Evolutionary conservation across 2,797 vertebrate species (phyloP).

Genomic region (Tenualosa thibaudeaui): DNA sequence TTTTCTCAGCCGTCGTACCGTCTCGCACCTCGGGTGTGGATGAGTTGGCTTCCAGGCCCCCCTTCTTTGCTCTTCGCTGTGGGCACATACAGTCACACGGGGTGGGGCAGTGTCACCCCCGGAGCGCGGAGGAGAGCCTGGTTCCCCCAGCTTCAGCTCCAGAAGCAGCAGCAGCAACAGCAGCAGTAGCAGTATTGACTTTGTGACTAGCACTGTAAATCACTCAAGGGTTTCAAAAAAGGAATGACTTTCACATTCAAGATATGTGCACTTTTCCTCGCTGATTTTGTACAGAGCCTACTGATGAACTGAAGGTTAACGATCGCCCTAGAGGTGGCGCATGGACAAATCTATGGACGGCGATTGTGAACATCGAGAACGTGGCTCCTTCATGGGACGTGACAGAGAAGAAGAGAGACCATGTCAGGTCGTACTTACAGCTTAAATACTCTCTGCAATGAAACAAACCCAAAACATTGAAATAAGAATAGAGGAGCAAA

Average conservation of each 20-base stretch:
- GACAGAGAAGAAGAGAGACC: neutral
- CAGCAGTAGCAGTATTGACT: neutral
- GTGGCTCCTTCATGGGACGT: neutral
- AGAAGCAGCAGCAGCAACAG: neutral
- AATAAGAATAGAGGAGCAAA: slow-evolving; percentile 31
- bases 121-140: neutral
- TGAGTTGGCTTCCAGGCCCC: neutral
- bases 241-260: slow-evolving; percentile 24
- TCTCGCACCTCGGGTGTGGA: neutral
- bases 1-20: neutral
- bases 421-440: neutral
- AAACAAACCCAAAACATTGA: neutral
- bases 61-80: neutral
- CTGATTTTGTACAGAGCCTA: slow-evolving; percentile 15
- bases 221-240: slow-evolving; percentile 8
- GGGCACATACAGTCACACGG: neutral
- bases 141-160: neutral
- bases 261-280: slow-evolving; percentile 6
- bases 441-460: slow-evolving; percentile 17
- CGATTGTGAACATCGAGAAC: neutral
- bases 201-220: slow-evolving; percentile 4
- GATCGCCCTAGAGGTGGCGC: neutral
- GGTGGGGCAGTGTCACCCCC: neutral
- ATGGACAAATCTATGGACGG: neutral
- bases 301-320: neutral